Evolutionary conservation across 2,113 vertebrate species (phyloP).

Genomic region (Oostethus manadensis): DNA sequence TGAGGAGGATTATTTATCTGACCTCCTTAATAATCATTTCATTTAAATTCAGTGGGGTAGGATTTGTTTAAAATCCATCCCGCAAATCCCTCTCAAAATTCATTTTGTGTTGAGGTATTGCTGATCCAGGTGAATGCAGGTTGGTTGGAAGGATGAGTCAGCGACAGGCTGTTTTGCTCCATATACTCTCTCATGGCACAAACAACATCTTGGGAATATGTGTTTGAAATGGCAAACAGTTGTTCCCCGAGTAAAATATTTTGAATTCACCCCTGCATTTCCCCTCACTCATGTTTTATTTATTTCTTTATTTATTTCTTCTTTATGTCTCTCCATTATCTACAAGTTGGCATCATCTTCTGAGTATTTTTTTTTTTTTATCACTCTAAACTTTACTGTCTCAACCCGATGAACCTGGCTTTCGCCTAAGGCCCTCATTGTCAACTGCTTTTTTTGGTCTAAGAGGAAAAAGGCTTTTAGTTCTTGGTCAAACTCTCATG

Average conservation of each 20-base stretch:
- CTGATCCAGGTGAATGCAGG: constrained; percentile 11
- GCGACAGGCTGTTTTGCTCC: constrained; percentile 14
- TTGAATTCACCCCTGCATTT: constrained; percentile 20
- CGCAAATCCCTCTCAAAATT: constrained; percentile 13
- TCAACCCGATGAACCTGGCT: constrained; percentile 10
- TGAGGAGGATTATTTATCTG: constrained; percentile 15
- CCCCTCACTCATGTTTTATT: constrained; percentile 51
- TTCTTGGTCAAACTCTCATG: constrained; percentile 59
- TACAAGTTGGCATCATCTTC: constrained; percentile 20
- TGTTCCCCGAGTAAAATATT: constrained; percentile 17
- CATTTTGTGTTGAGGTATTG: constrained; percentile 7
- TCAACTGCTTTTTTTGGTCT: constrained; percentile 47
- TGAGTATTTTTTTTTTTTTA: constrained; percentile 32
- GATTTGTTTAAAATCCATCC: constrained; percentile 9
- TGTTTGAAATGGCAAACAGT: constrained; percentile 21
- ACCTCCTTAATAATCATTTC: constrained; percentile 28
- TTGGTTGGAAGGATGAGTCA: constrained; percentile 20
- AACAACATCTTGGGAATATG: constrained; percentile 19
- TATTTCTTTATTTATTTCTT: constrained; percentile 26
- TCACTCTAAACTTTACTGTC: not conserved
- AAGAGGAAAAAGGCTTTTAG: constrained; percentile 55
- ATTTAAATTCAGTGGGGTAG: constrained; percentile 40
- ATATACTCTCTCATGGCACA: constrained; percentile 13
- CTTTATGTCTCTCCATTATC: constrained; percentile 13
- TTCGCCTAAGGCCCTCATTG: constrained; percentile 10